These are phyloP conservation scores for Scolanthus callimorphus DNA, from an alignment of 92 coral and sea anemone genomes.

Conservation along the genomic window DNA sequence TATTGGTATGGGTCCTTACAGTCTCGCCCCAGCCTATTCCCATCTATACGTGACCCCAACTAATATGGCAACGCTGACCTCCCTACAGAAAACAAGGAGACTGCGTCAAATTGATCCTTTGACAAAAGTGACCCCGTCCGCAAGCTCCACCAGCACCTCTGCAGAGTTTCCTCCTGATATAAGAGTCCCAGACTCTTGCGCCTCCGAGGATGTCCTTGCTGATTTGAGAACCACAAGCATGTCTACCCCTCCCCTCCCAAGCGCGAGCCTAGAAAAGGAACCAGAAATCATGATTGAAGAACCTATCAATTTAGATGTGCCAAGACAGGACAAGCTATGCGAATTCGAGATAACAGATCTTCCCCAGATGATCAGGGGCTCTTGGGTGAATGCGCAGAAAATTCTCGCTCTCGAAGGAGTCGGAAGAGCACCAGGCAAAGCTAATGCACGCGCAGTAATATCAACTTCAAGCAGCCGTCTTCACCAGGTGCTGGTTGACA, in stretches of 20 bases:
- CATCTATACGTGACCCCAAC: slow-evolving; percentile 13
- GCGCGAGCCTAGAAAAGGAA: neutral
- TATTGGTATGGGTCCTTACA: slow-evolving; percentile 22
- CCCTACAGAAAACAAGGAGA: too few species aligned
- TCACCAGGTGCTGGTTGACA: slow-evolving; percentile 15
- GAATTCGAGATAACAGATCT: slow-evolving; percentile 26
- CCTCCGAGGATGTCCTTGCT: neutral
- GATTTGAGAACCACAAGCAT: neutral
- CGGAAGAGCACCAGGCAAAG: slow-evolving; percentile 21
- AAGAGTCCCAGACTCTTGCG: neutral
- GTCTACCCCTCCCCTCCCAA: neutral
- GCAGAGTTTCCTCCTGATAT: neutral
- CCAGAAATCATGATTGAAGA: neutral
- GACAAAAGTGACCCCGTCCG: neutral
- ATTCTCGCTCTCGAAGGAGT: slow-evolving; percentile 25
- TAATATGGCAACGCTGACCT: neutral
- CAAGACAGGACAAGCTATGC: slow-evolving; percentile 1
- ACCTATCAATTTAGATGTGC: too few species aligned
- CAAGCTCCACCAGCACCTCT: neutral
- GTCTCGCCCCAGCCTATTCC: slow-evolving; percentile 17
- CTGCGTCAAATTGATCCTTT: too few species aligned
- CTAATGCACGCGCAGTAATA: slow-evolving; percentile 17
- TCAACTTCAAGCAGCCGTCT: slow-evolving; percentile 2
- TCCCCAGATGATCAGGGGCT: slow-evolving; percentile 23
- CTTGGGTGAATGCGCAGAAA: slow-evolving; percentile 40